Conservation (phyloP, 2,888 invertebrate genomes). For the Caradrina kadenii region DNA sequence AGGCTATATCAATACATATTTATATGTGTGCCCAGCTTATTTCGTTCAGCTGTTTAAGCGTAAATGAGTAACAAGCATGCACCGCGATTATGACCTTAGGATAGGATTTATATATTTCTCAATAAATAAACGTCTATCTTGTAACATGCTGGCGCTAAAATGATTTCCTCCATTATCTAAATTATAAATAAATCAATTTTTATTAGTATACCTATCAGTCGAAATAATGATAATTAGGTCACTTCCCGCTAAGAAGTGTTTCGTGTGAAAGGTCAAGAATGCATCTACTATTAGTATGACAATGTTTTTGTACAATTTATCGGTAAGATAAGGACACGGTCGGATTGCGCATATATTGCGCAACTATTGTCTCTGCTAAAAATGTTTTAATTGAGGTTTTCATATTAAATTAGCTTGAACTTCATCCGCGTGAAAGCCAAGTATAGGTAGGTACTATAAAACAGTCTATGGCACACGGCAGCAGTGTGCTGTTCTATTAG, state of each 20-base stretch:
- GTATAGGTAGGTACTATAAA: too few species aligned
- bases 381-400: neutral
- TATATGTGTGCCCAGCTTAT: too few species aligned
- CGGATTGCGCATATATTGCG: conserved; percentile 26
- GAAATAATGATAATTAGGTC: conserved; percentile 58
- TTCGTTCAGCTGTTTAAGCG: too few species aligned
- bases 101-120: too few species aligned
- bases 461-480: too few species aligned
- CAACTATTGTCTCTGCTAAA: neutral
- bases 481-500: too few species aligned
- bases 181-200: conserved; percentile 9
- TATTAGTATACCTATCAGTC: neutral
- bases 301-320: conserved; percentile 51
- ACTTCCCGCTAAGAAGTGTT: conserved; percentile 67
- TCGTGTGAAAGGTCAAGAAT: conserved; percentile 69
- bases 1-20: too few species aligned
- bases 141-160: neutral
- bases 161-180: neutral
- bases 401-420: too few species aligned
- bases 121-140: too few species aligned
- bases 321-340: conserved; percentile 24
- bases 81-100: too few species aligned
- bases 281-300: conserved; percentile 55
- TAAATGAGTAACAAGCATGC: too few species aligned
- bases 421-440: too few species aligned